Evolutionary conservation across 2,113 vertebrate species (phyloP).

Genomic region (Brachypteracias leptosomus): DNA sequence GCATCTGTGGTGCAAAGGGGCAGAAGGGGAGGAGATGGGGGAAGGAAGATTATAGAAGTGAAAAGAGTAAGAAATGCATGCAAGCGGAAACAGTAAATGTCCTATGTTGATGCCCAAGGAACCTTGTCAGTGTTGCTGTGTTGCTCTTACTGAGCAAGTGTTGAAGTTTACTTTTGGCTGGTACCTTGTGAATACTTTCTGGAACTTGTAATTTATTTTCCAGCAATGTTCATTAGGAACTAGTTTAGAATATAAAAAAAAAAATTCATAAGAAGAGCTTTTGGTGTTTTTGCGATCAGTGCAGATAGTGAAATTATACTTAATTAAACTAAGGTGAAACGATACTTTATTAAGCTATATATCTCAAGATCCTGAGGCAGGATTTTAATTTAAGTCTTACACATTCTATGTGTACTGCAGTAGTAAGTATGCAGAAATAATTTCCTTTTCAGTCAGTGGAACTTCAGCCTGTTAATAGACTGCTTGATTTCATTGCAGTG

Average conservation of each 20-base stretch:
- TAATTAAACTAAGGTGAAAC: not conserved
- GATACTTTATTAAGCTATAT: not conserved
- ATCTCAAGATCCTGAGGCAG: conserved; percentile 8
- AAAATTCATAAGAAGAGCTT: not conserved
- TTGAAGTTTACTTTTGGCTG: not conserved
- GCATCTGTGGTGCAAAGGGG: not conserved
- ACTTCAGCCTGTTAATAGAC: not conserved
- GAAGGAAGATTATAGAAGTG: not conserved
- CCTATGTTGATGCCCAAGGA: not conserved
- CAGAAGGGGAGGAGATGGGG: not conserved
- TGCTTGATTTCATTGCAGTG: not conserved
- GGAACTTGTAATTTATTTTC: not conserved
- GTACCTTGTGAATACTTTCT: conserved; percentile 5
- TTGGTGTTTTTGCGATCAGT: not conserved
- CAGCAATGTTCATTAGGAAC: not conserved
- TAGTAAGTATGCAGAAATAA: not conserved
- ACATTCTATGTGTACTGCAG: not conserved
- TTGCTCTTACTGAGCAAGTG: not conserved
- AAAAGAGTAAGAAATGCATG: not conserved
- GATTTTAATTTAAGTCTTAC: conserved; percentile 35
- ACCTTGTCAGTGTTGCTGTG: not conserved
- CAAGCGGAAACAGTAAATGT: not conserved
- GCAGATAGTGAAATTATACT: conserved; percentile 28
- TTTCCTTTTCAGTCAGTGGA: not conserved
- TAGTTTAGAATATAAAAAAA: not conserved